These are phyloP conservation scores for Alsophila aescularia DNA, from an alignment of 2,888 invertebrate species.

Conservation along the genomic window DNA sequence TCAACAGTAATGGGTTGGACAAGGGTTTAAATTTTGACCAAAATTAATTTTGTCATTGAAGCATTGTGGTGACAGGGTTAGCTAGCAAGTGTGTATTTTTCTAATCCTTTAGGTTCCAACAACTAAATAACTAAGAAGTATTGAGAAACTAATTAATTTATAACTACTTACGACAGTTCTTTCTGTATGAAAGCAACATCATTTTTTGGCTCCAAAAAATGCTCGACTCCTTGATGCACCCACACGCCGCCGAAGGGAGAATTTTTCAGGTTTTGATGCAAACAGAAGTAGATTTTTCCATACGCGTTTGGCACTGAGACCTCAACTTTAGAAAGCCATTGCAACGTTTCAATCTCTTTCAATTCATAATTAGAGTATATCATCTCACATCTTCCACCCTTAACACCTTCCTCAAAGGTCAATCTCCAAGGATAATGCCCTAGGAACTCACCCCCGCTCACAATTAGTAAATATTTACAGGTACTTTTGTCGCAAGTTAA, in stretches of 20 bases:
- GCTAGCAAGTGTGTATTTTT: too few species aligned
- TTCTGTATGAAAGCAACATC: constrained; percentile 35
- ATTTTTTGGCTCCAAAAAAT: constrained; percentile 65
- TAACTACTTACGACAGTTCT: constrained; percentile 42
- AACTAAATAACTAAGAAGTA: background rate
- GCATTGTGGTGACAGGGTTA: too few species aligned
- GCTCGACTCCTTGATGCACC: constrained; percentile 79
- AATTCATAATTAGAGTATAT: constrained; percentile 71
- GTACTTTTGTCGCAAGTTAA: constrained; percentile 56
- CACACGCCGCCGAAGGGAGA: constrained; percentile 67
- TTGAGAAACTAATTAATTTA: constrained; percentile 16
- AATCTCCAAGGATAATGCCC: constrained; percentile 76
- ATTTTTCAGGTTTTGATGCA: constrained; percentile 54
- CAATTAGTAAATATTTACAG: constrained; percentile 80
- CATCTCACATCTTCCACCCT: constrained; percentile 65
- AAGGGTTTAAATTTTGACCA: too few species aligned
- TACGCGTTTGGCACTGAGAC: constrained; percentile 55
- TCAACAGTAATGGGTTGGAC: too few species aligned
- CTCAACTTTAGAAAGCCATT: constrained; percentile 60
- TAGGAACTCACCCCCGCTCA: constrained; percentile 69
- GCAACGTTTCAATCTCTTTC: constrained; percentile 61
- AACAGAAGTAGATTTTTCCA: constrained; percentile 69
- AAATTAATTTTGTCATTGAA: too few species aligned
- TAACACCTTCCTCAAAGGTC: constrained; percentile 58
- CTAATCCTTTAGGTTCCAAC: constrained; percentile 5